phyloP scores from a whole-genome alignment of 2,797 vertebrate genomes.

The Liparis tanakae region DNA sequence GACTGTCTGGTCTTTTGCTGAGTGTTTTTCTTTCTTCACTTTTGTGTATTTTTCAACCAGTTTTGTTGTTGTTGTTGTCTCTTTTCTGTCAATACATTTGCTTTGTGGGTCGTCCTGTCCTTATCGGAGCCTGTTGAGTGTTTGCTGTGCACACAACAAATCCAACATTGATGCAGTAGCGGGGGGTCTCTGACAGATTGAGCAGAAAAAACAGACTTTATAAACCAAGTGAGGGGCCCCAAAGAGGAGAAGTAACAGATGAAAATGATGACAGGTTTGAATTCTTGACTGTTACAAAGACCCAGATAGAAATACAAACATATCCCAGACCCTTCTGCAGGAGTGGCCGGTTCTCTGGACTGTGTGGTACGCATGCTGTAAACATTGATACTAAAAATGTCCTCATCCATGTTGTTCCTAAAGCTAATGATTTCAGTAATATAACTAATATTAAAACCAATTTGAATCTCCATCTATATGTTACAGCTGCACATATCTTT shows the following conservation, averaged over 20 bases:
- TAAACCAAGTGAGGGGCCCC: slow-evolving; percentile 21
- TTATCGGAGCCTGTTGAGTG: slow-evolving; percentile 61
- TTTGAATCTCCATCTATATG: not conserved
- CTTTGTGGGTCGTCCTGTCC: slow-evolving; percentile 45
- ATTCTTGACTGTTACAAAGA: slow-evolving; percentile 15
- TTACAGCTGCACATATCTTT: not conserved
- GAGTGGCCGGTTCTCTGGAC: slow-evolving; percentile 40
- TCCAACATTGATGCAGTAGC: slow-evolving; percentile 51
- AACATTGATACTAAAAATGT: slow-evolving; percentile 22
- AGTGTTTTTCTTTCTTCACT: slow-evolving; percentile 3
- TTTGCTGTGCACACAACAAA: slow-evolving; percentile 64
- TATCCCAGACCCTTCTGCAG: slow-evolving; percentile 20
- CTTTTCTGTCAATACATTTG: slow-evolving; percentile 44
- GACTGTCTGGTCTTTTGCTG: slow-evolving; percentile 4
- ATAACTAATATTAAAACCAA: not conserved
- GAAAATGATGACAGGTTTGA: slow-evolving; percentile 25
- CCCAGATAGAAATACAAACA: slow-evolving; percentile 16
- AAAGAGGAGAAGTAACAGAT: slow-evolving; percentile 33
- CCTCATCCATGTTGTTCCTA: not conserved
- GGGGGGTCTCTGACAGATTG: slow-evolving; percentile 29
- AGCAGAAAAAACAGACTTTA: slow-evolving; percentile 29
- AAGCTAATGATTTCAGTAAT: not conserved
- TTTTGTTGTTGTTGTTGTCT: slow-evolving; percentile 7
- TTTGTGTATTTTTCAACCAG: slow-evolving; percentile 20
- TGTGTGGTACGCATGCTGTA: not conserved